Evolutionary conservation across 37 sponge, comb jelly and placozoan genomes (phyloP).

Genomic region (Eunapius fragilis): DNA sequence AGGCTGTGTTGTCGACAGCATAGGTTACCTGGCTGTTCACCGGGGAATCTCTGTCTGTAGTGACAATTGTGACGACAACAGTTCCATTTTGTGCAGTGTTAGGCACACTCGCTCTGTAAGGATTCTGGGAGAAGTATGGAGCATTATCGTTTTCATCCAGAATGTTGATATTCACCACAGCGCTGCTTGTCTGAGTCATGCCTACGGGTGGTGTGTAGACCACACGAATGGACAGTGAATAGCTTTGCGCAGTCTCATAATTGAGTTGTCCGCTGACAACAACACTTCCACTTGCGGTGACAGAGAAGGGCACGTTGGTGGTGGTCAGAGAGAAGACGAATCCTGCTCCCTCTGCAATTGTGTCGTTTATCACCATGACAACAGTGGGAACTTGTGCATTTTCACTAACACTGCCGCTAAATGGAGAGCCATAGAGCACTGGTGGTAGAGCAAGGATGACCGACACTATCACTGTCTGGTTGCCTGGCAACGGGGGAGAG

Average conservation of each 20-base stretch:
- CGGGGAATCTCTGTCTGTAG: conserved; percentile 57
- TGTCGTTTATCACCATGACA: conserved; percentile 40
- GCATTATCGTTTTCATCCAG: conserved; percentile 71
- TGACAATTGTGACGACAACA: conserved; percentile 33
- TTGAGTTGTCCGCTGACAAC: conserved; percentile 41
- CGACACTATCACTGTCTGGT: conserved; percentile 26
- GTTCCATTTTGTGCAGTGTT: conserved; percentile 41
- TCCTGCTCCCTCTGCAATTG: conserved; percentile 29
- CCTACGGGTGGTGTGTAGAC: conserved; percentile 20
- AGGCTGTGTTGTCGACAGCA: background rate
- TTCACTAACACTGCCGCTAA: conserved; percentile 52
- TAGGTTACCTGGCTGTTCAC: conserved; percentile 12
- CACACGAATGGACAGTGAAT: conserved; percentile 35
- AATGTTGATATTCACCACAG: conserved; percentile 49
- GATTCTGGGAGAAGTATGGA: conserved; percentile 47
- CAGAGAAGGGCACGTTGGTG: conserved; percentile 20
- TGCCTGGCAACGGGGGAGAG: conserved; percentile 41
- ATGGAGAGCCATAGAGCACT: conserved; percentile 42
- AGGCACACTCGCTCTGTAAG: conserved; percentile 32
- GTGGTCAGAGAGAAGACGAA: conserved; percentile 28
- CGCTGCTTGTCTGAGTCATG: conserved; percentile 18
- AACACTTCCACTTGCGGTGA: conserved; percentile 39
- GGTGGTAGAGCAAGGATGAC: conserved; percentile 65
- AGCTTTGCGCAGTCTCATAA: conserved; percentile 28
- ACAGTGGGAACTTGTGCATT: background rate